A percentile compares a stretch with the other conserved stretches of the same genome.
Conservation (phyloP, 2,888 invertebrate species). For the Gryllus longicercus region DNA sequence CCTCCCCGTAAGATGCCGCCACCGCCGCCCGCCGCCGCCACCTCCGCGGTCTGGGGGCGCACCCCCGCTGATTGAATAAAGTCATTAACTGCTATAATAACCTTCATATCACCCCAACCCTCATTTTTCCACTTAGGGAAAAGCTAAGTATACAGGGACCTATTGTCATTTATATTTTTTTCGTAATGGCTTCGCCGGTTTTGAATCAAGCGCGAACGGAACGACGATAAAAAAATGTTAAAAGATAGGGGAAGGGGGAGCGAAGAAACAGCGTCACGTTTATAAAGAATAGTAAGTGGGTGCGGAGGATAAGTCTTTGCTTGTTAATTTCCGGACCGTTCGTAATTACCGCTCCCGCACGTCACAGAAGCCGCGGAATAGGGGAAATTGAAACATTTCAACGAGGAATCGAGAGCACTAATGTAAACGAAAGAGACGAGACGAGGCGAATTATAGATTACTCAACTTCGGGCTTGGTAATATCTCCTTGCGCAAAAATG, state of each 20-base stretch:
- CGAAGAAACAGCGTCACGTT: not conserved
- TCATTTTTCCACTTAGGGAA: slow-evolving; percentile 23
- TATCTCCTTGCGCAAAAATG: slow-evolving; percentile 5
- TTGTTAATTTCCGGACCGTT: slow-evolving; percentile 36
- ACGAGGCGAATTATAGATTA: slow-evolving; percentile 24
- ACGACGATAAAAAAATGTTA: slow-evolving; percentile 21
- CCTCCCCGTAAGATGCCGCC: slow-evolving; percentile 1
- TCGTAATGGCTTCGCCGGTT: slow-evolving; percentile 30
- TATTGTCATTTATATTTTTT: slow-evolving; percentile 31
- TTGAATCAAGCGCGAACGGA: slow-evolving; percentile 21
- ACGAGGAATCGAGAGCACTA: slow-evolving; percentile 32
- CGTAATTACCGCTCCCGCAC: slow-evolving; percentile 32
- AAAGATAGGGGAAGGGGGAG: not conserved
- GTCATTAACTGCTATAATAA: slow-evolving; percentile 32
- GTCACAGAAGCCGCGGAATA: slow-evolving; percentile 8
- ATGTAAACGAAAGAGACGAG: slow-evolving; percentile 20
- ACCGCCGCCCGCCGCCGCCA: not conserved
- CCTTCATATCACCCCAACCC: slow-evolving; percentile 26
- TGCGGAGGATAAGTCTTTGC: slow-evolving; percentile 31
- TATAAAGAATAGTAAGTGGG: slow-evolving; percentile 24
- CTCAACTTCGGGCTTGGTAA: not conserved
- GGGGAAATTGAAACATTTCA: slow-evolving; percentile 34
- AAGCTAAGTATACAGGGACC: slow-evolving; percentile 21
- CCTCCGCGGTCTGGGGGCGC: not conserved
- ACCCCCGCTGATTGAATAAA: slow-evolving; percentile 30